These are phyloP conservation scores for Alloplasta piceator DNA, from an alignment of 2,888 invertebrate genomes.

Conservation along the genomic window DNA sequence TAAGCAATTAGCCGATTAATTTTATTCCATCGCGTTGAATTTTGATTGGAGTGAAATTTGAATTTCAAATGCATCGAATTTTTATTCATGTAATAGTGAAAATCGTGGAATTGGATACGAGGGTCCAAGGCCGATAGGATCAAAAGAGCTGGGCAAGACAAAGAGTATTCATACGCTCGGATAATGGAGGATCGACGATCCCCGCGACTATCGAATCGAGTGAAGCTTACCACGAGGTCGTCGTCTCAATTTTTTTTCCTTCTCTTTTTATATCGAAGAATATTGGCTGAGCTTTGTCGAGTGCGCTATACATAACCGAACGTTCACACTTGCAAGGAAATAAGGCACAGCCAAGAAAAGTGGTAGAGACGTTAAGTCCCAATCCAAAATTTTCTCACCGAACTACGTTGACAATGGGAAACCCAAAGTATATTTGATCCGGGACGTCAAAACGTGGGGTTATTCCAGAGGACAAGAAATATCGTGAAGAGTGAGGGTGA, in stretches of 20 bases:
- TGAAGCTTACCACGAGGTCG: constrained; percentile 67
- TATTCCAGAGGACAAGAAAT: constrained; percentile 71
- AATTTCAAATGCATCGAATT: not conserved
- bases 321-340: constrained; percentile 42
- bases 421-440: constrained; percentile 74
- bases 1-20: no score
- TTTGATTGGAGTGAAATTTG: not conserved
- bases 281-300: constrained; percentile 75
- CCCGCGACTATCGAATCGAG: constrained; percentile 75
- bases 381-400: not conserved
- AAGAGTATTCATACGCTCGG: constrained; percentile 45
- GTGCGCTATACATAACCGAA: constrained; percentile 32
- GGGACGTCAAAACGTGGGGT: no score
- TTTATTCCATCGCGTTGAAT: not conserved
- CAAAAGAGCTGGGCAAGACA: constrained; percentile 68
- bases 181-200: constrained; percentile 58
- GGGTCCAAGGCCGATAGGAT: constrained; percentile 66
- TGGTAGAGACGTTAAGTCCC: constrained; percentile 32
- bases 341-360: not conserved
- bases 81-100: constrained; percentile 69
- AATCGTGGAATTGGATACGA: constrained; percentile 77
- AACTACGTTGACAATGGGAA: constrained; percentile 75
- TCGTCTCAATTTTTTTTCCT: constrained; percentile 31
- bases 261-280: constrained; percentile 76
- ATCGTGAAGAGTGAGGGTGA: not conserved